Evolutionary conservation across 2,888 invertebrate genomes (phyloP), one percentile per base, ranked within the genome.

Genomic region (Hoplodrina blanda): DNA sequence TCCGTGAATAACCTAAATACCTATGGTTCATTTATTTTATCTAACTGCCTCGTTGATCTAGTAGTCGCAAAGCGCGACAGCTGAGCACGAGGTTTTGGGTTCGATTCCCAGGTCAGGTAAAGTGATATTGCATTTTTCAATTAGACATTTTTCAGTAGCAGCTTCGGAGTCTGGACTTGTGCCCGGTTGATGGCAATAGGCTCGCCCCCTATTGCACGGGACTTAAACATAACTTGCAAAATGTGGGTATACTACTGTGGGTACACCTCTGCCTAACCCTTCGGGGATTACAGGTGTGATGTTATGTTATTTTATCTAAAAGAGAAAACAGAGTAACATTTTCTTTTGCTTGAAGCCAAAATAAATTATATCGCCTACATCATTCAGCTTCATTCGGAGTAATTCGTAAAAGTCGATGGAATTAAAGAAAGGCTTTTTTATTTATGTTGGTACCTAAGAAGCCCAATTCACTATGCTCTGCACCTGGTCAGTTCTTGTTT

Each of bases 401-500:
- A 37, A 73, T 73, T 54, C 57, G 46, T 72, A 49, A 52, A 61
- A 52, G 44, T 77, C 56, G 20, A 70, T 62, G 41, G 57, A 57
- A 53, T 25, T 56, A 70, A 70, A 62, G 56, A 52, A 57, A 74
- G 10, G 19, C n/a, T 44, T 54, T 68, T 73, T 68, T 68, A 52
- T 73, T 68, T 68, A 52, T 67, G 46, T 54, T 49, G n/a, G 49
- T 49, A 49, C 20, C 69, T 73, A 54, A 76, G 53, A 20, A 59
- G 20, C 33, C 53, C 44, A 75, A 54, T 59, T 76, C 53, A 30
- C 17, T 72, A 54, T 25, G 54, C 33, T 30, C 20, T 53, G n/a
- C 41, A 53, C 49, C 57, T 67, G 30, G 41, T 41, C 33, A 50
- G 49, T 30, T 52, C 19, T 60, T 54, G 49, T 17, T 59, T 67